Percentiles rank a stretch among this genome's conserved stretches.
These are phyloP conservation scores for Celastrina argiolus DNA, from an alignment of 2,888 invertebrate genomes.

Conservation along the genomic window DNA sequence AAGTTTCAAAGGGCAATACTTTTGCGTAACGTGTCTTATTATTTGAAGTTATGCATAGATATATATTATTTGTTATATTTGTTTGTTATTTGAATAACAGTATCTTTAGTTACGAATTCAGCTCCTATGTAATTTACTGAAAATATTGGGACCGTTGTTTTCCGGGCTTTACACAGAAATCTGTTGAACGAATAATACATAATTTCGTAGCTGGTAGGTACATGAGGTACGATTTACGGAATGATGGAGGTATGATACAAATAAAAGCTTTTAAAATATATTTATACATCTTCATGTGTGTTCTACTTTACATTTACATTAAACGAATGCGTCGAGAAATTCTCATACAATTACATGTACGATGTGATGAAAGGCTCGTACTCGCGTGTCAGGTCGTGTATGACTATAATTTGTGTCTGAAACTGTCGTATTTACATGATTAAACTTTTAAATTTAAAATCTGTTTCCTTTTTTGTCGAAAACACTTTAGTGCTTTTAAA, in stretches of 20 bases:
- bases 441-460: background rate
- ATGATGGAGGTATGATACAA: background rate
- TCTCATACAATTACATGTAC: constrained; percentile 18
- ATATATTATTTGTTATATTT: too few species aligned
- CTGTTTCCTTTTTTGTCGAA: background rate
- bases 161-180: background rate
- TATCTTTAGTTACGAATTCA: too few species aligned
- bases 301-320: constrained; percentile 18
- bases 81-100: too few species aligned
- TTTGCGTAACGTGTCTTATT: too few species aligned
- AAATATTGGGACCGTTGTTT: too few species aligned
- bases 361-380: constrained; percentile 13
- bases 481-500: constrained; percentile 3
- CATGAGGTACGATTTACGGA: too few species aligned
- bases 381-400: constrained; percentile 15
- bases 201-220: too few species aligned
- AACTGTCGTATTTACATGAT: constrained; percentile 10
- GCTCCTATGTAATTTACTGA: too few species aligned
- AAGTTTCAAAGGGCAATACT: too few species aligned
- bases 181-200: background rate
- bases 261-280: constrained; percentile 12
- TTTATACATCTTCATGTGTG: background rate
- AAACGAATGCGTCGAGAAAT: constrained; percentile 6
- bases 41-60: too few species aligned
- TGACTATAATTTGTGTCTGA: constrained; percentile 15